Evolutionary conservation across 92 coral and sea anemone genomes (phyloP).

Genomic region (Chrysogorgia sp.): DNA sequence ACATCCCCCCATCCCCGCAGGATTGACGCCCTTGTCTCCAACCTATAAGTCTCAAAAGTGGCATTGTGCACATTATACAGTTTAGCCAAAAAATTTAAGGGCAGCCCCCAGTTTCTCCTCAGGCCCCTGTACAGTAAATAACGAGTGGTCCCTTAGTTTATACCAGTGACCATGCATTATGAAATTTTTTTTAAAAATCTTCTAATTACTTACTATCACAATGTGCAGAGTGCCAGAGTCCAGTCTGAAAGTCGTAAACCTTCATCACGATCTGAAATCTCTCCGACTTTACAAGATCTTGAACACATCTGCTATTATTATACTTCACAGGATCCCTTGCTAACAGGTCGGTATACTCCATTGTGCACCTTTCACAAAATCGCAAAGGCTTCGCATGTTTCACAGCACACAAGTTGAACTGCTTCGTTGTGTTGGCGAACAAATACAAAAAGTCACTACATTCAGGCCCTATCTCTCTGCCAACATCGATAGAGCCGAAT

Average conservation of each 20-base stretch:
- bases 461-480: slow-evolving; percentile 3
- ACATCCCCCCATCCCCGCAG: too few relatives aligned
- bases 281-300: slow-evolving; percentile 34
- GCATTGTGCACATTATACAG: too few relatives aligned
- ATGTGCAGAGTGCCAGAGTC: slow-evolving; percentile 28
- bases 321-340: slow-evolving; percentile 3
- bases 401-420: slow-evolving; percentile 26
- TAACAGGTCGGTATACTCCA: slow-evolving; percentile 3
- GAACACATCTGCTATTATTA: slow-evolving; percentile 20
- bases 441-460: neutral
- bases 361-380: slow-evolving; percentile 29
- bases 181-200: too few relatives aligned
- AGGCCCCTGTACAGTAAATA: neutral
- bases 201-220: slow-evolving; percentile 27
- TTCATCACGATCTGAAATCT: slow-evolving; percentile 31
- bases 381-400: slow-evolving; percentile 42
- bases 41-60: too few relatives aligned
- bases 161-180: too few relatives aligned
- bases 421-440: slow-evolving; percentile 29
- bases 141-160: neutral
- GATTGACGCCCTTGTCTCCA: too few relatives aligned
- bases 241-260: slow-evolving; percentile 44
- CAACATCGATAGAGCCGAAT: neutral
- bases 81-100: too few relatives aligned
- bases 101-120: too few relatives aligned